Conservation (phyloP, 2,797 vertebrate species). For the Odontamblyopus lacepedii region DNA sequence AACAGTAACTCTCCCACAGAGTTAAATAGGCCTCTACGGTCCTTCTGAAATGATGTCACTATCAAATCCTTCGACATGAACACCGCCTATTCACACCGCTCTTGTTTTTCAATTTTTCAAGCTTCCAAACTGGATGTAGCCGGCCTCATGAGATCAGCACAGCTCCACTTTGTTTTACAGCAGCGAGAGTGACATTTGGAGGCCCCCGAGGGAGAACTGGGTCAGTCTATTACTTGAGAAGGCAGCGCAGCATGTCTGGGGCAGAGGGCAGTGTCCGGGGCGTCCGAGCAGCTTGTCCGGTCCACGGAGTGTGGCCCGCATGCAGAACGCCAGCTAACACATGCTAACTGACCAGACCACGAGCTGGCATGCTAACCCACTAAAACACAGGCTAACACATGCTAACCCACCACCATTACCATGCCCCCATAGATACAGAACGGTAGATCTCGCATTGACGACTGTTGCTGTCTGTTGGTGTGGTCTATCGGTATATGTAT, state of each 20-base stretch:
- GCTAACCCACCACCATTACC: too few species aligned
- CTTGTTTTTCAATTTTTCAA: not conserved
- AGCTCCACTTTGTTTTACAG: not conserved
- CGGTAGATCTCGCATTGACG: too few species aligned
- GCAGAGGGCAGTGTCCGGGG: not conserved
- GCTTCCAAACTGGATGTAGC: not conserved
- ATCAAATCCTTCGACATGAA: too few species aligned
- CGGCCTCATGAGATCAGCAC: not conserved
- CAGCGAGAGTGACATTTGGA: not conserved
- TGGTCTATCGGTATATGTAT: too few species aligned
- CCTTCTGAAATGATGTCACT: too few species aligned
- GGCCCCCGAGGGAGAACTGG: constrained; percentile 6
- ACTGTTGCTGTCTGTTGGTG: too few species aligned
- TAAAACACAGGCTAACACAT: not conserved
- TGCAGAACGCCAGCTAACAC: constrained; percentile 15
- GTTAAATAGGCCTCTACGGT: too few species aligned
- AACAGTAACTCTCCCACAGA: too few species aligned
- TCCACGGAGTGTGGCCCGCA: constrained; percentile 19
- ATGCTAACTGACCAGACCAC: not conserved
- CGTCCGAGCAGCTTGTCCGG: constrained; percentile 26
- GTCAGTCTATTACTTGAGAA: constrained; percentile 26
- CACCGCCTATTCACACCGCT: too few species aligned
- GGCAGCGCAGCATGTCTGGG: constrained; percentile 7
- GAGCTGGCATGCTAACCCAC: not conserved
- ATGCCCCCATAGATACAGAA: too few species aligned